phyloP scores from a whole-genome alignment of 1,140 invertebrate genomes.

The Drosophila simulans region DNA sequence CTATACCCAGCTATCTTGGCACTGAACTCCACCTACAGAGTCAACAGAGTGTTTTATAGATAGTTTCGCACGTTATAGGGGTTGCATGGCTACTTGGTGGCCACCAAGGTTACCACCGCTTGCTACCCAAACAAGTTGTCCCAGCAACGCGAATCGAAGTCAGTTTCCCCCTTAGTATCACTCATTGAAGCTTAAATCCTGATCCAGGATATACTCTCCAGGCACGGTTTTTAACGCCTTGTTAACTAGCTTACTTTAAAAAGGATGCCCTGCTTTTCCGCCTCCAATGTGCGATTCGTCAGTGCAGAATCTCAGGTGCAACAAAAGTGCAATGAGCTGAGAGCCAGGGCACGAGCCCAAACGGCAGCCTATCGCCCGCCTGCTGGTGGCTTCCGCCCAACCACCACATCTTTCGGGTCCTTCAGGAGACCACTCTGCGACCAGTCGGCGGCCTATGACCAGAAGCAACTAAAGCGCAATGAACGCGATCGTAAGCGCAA shows the following conservation, averaged over 20 bases:
- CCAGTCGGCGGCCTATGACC: constrained; percentile 57
- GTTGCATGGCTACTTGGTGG: constrained; percentile 48
- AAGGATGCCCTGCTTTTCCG: constrained; percentile 76
- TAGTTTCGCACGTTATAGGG: constrained; percentile 30
- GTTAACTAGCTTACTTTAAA: constrained; percentile 1
- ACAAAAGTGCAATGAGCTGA: constrained; percentile 52
- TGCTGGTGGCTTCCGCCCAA: constrained; percentile 43
- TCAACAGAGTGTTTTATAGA: constrained; percentile 29
- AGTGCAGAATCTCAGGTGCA: constrained; percentile 61
- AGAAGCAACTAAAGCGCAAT: constrained; percentile 65
- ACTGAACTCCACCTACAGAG: neutral
- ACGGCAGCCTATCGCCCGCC: constrained; percentile 63
- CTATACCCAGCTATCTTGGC: neutral
- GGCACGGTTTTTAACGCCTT: neutral
- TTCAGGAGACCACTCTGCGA: constrained; percentile 45
- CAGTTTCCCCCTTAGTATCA: neutral
- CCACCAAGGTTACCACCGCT: constrained; percentile 61
- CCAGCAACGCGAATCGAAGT: constrained; percentile 19
- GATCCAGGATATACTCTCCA: neutral
- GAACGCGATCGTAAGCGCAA: constrained; percentile 62
- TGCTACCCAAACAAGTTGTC: constrained; percentile 54
- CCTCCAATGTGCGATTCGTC: constrained; percentile 72
- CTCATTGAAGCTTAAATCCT: neutral
- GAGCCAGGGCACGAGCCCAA: constrained; percentile 61
- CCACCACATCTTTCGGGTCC: constrained; percentile 28